phyloP scores from a whole-genome alignment of 2,888 invertebrate genomes.

The Eupelmus urozonus region DNA sequence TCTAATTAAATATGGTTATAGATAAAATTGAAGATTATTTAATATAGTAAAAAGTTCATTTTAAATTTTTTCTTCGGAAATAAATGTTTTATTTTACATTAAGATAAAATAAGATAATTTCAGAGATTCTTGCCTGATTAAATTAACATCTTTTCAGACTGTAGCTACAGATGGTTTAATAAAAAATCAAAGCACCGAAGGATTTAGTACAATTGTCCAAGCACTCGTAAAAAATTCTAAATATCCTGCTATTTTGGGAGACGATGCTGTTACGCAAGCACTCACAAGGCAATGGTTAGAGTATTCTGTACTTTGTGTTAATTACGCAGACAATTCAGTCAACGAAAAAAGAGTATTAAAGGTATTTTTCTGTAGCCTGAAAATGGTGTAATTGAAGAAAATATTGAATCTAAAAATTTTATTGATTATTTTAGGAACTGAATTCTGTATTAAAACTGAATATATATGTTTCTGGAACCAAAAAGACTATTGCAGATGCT shows the following conservation, averaged over 20 bases:
- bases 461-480: constrained; percentile 81
- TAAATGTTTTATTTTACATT: too few species aligned
- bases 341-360: constrained; percentile 79
- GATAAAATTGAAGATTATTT: too few species aligned
- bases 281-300: constrained; percentile 82
- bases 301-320: constrained; percentile 80
- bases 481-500: constrained; percentile 83
- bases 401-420: not conserved
- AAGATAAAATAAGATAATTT: too few species aligned
- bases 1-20: too few species aligned
- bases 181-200: constrained; percentile 66
- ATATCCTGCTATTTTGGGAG: constrained; percentile 66
- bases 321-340: constrained; percentile 78
- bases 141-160: constrained; percentile 64
- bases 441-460: constrained; percentile 79
- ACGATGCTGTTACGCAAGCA: constrained; percentile 68
- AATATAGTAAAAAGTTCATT: too few species aligned
- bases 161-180: constrained; percentile 63
- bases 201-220: constrained; percentile 72
- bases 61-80: too few species aligned
- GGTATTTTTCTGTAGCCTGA: constrained; percentile 71
- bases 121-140: too few species aligned
- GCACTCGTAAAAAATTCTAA: constrained; percentile 68
- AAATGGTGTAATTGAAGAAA: not conserved
- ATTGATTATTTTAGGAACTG: constrained; percentile 78